Evolutionary conservation across 2,113 vertebrate genomes (phyloP).

Genomic region (Apodemus sylvaticus): DNA sequence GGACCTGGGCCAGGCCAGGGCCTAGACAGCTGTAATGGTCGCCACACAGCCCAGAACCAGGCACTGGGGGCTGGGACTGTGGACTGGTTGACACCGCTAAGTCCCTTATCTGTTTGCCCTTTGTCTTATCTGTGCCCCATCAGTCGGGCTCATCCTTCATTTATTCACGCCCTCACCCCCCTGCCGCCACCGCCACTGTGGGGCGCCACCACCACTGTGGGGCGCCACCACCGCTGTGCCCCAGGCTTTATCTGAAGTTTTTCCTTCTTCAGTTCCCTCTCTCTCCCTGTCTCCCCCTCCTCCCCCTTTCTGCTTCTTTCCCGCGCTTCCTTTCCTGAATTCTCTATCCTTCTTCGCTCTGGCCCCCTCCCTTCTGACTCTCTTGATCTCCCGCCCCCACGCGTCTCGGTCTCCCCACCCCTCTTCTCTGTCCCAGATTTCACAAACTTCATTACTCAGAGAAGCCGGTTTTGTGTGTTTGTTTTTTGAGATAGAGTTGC

Average conservation of each 20-base stretch:
- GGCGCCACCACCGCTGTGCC: no score
- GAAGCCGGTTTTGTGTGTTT: neutral
- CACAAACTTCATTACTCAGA: neutral
- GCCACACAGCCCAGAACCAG: neutral
- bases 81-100: accelerated
- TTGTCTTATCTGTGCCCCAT: neutral
- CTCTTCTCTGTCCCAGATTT: neutral
- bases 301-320: neutral
- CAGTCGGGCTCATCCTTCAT: neutral
- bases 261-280: neutral
- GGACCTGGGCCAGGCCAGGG: neutral
- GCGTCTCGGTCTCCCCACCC: neutral
- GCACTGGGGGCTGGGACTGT: neutral
- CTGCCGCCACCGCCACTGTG: no score
- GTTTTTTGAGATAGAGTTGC: neutral
- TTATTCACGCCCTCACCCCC: no score
- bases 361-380: neutral
- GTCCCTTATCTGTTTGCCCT: neutral
- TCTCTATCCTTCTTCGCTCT: neutral
- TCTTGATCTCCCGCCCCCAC: neutral
- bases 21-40: neutral
- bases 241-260: no score
- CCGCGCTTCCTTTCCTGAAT: neutral
- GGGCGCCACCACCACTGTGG: no score
- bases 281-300: accelerated